Evolutionary conservation across 2,113 vertebrate species (phyloP).

Genomic region (Ovibos moschatus): DNA sequence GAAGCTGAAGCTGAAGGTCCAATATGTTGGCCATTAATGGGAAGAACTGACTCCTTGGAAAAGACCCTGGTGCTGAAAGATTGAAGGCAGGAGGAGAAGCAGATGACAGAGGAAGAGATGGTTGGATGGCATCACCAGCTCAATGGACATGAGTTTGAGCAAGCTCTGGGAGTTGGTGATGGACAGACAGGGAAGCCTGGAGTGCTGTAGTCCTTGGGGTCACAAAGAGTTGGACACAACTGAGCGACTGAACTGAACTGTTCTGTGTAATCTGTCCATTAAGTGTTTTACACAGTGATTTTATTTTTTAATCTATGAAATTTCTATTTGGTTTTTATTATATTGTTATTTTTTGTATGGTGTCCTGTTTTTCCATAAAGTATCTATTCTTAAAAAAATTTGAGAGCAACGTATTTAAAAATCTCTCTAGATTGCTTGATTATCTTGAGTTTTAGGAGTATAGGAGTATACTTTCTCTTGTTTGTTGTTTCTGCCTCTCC

Average conservation of each 20-base stretch:
- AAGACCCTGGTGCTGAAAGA: neutral
- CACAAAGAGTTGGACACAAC: neutral
- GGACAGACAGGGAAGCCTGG: neutral
- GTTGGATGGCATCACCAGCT: neutral
- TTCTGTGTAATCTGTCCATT: neutral
- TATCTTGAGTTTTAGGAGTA: neutral
- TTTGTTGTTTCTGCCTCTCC: neutral
- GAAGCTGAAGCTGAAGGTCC: neutral
- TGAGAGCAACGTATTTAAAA: neutral
- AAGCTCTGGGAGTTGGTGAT: neutral
- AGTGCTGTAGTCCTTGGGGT: neutral
- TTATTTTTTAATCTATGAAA: neutral
- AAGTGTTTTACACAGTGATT: neutral
- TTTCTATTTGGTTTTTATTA: neutral
- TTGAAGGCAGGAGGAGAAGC: neutral
- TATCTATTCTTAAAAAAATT: neutral
- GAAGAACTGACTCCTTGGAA: neutral
- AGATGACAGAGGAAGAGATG: neutral
- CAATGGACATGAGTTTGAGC: neutral
- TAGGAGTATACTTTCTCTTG: neutral
- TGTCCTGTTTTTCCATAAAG: neutral
- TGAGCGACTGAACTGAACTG: neutral
- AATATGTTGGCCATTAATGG: neutral
- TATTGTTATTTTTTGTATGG: neutral
- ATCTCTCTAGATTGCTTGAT: neutral